phyloP scores from a whole-genome alignment of 2,797 vertebrate genomes.

The Carduelis carduelis region DNA sequence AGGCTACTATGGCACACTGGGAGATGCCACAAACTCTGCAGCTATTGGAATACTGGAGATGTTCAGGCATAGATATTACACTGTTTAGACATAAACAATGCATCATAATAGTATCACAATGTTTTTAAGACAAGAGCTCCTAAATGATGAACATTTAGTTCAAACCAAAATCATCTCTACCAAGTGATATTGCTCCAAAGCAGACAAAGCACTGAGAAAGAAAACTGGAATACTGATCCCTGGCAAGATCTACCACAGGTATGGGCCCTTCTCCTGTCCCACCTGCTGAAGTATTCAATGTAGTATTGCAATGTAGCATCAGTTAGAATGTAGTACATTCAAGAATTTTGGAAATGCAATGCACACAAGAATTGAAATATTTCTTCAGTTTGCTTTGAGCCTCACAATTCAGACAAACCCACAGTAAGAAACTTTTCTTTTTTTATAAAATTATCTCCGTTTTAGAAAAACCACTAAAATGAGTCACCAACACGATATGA shows the following conservation, averaged over 20 bases:
- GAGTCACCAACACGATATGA: neutral
- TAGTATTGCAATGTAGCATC: neutral
- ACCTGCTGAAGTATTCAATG: too few relatives aligned
- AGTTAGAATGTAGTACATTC: neutral
- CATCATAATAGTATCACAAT: neutral
- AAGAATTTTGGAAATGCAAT: neutral
- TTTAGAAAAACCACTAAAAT: neutral
- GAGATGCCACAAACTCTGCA: neutral
- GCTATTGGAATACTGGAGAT: neutral
- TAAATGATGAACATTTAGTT: neutral
- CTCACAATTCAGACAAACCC: neutral
- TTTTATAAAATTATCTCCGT: neutral
- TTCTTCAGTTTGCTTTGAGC: neutral
- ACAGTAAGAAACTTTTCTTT: neutral
- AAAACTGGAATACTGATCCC: neutral
- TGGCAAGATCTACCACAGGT: neutral
- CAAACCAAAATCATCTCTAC: neutral
- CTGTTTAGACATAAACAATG: slow-evolving; percentile 5
- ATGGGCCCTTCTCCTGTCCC: accelerated
- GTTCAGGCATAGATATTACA: neutral
- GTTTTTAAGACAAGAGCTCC: neutral
- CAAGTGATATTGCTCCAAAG: neutral
- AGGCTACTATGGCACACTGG: neutral
- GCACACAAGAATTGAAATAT: neutral
- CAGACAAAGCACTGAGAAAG: neutral